A percentile compares a stretch with the other conserved stretches of the same genome.
Conservation (phyloP, 2,797 vertebrate genomes). For the Perodicticus potto region DNA sequence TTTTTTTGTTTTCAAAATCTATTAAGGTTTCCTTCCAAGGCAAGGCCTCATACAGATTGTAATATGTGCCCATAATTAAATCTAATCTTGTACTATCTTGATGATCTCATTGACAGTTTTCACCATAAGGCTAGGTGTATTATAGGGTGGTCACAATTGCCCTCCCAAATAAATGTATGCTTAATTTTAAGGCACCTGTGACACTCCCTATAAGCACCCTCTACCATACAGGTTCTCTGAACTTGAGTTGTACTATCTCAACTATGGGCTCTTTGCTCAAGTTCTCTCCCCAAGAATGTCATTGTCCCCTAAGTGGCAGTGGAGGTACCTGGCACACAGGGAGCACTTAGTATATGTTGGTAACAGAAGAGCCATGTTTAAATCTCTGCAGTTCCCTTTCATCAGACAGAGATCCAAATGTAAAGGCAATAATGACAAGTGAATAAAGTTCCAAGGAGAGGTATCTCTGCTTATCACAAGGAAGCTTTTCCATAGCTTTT, state of each 20-base stretch:
- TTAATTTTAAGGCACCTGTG: conserved; percentile 29
- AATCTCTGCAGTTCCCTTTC: conserved; percentile 63
- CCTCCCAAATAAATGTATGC: conserved; percentile 44
- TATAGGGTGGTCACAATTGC: conserved; percentile 17
- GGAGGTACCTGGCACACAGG: conserved; percentile 59
- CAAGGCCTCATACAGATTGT: conserved; percentile 18
- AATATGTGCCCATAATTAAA: conserved; percentile 44
- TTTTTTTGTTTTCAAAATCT: conserved; percentile 56
- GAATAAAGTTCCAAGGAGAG: conserved; percentile 57
- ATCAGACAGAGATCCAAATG: conserved; percentile 53
- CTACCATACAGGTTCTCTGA: conserved; percentile 37
- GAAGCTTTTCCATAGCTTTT: conserved; percentile 27
- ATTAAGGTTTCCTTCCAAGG: conserved; percentile 43
- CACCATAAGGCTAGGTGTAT: neutral
- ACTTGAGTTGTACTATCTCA: neutral
- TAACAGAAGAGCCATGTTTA: conserved; percentile 62
- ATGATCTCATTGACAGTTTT: conserved; percentile 46
- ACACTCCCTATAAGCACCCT: neutral
- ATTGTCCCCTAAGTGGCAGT: conserved; percentile 51
- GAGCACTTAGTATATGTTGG: conserved; percentile 42
- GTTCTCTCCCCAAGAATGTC: conserved; percentile 65
- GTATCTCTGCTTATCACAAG: conserved; percentile 48
- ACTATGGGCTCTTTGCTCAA: conserved; percentile 37
- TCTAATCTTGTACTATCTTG: neutral
- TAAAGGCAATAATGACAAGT: conserved; percentile 58